Percentiles rank a stretch among this genome's conserved stretches.
phyloP scores from a whole-genome alignment of 2,113 vertebrate species.

The Ptyas mucosa region DNA sequence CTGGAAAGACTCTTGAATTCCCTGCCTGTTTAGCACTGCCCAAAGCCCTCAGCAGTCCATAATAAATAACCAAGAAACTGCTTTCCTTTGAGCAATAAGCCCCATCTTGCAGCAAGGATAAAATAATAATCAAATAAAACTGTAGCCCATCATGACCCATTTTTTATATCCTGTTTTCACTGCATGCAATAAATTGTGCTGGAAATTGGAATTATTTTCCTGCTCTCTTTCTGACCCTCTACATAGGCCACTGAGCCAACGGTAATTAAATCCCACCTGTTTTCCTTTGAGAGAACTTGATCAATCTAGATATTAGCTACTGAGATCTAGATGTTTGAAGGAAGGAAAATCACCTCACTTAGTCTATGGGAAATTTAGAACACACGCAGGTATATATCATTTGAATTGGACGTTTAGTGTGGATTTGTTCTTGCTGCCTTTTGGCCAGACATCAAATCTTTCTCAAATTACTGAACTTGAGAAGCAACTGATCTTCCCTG shows the following conservation, averaged over 20 bases:
- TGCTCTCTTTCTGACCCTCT: background rate
- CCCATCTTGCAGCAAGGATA: background rate
- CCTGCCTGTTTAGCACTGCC: background rate
- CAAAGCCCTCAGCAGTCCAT: no score
- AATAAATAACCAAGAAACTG: background rate
- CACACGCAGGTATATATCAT: no score
- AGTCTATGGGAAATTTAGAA: background rate
- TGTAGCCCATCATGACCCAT: background rate
- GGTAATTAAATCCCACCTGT: no score
- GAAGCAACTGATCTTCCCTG: background rate
- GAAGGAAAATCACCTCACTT: background rate
- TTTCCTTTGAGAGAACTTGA: background rate
- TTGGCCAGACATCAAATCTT: background rate
- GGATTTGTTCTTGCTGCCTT: background rate
- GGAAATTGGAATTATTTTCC: conserved; percentile 11
- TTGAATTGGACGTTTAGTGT: background rate
- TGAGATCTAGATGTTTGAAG: background rate
- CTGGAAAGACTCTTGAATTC: background rate
- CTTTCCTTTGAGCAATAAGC: background rate
- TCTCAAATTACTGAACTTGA: background rate
- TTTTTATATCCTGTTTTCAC: background rate
- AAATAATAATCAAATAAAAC: background rate
- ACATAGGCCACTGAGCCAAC: background rate
- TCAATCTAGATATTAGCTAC: background rate
- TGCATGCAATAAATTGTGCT: background rate